Evolutionary conservation across 2,113 vertebrate species (phyloP), one percentile per base, ranked within the genome.

Genomic region (Pteropus alecto): DNA sequence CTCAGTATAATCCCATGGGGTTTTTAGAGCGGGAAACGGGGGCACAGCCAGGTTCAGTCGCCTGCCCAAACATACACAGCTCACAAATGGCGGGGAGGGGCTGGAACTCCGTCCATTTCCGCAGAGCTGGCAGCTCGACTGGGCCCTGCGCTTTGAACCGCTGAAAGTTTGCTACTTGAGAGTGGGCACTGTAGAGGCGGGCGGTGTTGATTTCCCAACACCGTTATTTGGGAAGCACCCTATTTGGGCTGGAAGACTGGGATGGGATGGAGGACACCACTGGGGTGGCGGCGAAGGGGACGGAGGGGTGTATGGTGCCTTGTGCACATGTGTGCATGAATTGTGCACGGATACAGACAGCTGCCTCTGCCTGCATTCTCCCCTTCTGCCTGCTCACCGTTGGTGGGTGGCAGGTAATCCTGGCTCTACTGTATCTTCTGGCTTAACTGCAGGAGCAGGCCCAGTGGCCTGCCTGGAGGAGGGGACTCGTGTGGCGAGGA

Each of bases 271-370:
- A 26, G n/a, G 41, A 61, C 43, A 61, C 22, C 21, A 21, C 0
- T 5, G 24, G 0, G 18, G 7, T 8, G 0, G 6, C 3, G 1
- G 33, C 5, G 18, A 30, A 28, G 11, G 19, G 33, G 76, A 6
- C 1, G 1, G 26, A 22, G 18, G 60, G 24, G 18, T 1, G 1
- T 0, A 8, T 0, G 16, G 60, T 18, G 18, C 8, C 1, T 33
- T 5, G 7, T 9, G 73, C 73, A 51, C 46, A 2, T n/a, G 5
- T 51, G 74, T n/a, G 46, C 16, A 1, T 71, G 94, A 48, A 7
- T 1, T 14, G 5, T 10, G 30, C 54, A 4, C 0, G 3, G 33
- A 54, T 9, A 13, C 1, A 16, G 28, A 65, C 15, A 71, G 30
- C 35, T 63, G 18, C 65, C 41, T 46, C 35, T 12, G 11, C 30